Evolutionary conservation across 1,140 invertebrate species (phyloP).

Genomic region (Aphelenchoides besseyi): DNA sequence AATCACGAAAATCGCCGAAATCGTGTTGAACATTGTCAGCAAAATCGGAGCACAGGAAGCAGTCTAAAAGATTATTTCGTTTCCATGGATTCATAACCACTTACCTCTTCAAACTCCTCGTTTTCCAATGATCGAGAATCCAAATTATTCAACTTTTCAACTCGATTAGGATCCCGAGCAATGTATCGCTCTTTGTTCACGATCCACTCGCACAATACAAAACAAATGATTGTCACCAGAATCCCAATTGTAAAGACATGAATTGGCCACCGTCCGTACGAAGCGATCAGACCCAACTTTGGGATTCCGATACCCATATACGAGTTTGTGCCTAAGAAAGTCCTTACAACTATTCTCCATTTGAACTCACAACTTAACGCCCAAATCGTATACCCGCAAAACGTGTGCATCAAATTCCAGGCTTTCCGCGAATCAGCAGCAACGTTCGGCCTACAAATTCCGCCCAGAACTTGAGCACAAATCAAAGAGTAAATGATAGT

Average conservation of each 20-base stretch:
- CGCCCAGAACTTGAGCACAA: background rate
- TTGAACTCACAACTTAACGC: background rate
- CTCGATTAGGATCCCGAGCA: background rate
- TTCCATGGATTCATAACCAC: background rate
- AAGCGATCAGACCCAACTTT: conserved; percentile 5
- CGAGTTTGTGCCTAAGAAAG: background rate
- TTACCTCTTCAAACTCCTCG: conserved; percentile 16
- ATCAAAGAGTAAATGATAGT: background rate
- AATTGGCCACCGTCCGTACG: conserved; percentile 2
- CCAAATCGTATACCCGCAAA: conserved; percentile 10
- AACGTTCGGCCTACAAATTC: background rate
- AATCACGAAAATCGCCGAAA: background rate
- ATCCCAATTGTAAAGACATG: background rate
- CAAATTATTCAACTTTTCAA: conserved; percentile 7
- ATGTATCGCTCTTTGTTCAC: conserved; percentile 10
- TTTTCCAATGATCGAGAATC: conserved; percentile 4
- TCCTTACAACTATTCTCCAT: too few relatives aligned
- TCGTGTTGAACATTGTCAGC: conserved; percentile 14
- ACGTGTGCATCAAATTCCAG: conserved; percentile 14
- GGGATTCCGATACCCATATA: conserved; percentile 1
- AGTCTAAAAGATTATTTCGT: background rate
- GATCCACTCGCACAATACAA: conserved; percentile 19
- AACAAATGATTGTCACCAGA: conserved; percentile 1
- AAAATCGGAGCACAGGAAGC: background rate
- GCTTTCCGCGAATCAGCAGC: background rate